Conservation (phyloP, 2,797 vertebrate genomes). For the Schizothorax lantsangensis region DNA sequence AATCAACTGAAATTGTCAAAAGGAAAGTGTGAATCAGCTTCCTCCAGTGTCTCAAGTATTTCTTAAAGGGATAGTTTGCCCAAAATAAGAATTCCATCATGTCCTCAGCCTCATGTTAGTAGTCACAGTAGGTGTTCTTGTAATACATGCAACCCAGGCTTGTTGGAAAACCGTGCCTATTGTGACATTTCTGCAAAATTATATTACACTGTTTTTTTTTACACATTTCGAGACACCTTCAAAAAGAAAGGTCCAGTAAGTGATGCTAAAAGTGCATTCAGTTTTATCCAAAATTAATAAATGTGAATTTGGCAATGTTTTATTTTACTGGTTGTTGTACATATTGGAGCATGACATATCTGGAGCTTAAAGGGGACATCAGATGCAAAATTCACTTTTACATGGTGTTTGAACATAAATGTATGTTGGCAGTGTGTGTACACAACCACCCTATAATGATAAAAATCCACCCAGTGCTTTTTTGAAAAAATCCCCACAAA, state of each 20-base stretch:
- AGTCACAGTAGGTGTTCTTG: background rate
- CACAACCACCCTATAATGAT: background rate
- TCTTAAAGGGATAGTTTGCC: background rate
- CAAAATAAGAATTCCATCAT: background rate
- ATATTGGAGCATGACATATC: background rate
- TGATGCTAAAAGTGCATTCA: background rate
- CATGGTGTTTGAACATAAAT: background rate
- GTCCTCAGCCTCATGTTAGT: background rate
- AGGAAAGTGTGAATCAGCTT: background rate
- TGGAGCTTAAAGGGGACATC: background rate
- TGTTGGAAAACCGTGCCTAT: background rate
- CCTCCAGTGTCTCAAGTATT: background rate
- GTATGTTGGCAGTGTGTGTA: background rate
- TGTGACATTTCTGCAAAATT: background rate
- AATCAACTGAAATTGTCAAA: background rate
- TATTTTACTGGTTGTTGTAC: background rate
- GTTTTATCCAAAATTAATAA: background rate
- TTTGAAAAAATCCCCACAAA: background rate
- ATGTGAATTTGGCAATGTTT: background rate
- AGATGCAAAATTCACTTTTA: background rate
- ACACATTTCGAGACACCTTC: background rate
- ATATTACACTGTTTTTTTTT: background rate
- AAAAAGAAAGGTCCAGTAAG: background rate
- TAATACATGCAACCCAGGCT: too few species aligned
- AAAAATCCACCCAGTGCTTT: too few species aligned